These are phyloP conservation scores for Hydrotaea diabolus DNA, from an alignment of 2,888 invertebrate genomes.

Conservation along the genomic window DNA sequence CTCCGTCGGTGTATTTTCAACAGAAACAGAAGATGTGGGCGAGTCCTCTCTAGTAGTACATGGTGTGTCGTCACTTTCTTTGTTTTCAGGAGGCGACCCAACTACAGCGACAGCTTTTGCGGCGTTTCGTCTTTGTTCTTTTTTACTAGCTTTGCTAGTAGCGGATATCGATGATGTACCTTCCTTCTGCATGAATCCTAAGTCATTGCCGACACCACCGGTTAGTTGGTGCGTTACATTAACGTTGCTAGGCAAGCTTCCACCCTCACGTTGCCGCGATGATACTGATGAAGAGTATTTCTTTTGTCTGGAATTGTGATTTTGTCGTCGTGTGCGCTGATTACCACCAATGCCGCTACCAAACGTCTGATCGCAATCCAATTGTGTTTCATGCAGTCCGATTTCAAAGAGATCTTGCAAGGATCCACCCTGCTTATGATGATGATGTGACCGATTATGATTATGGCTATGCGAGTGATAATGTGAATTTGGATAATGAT, in stretches of 20 bases:
- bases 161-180: not conserved
- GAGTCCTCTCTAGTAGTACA: conserved; percentile 44
- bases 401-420: conserved; percentile 84
- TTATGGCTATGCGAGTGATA: conserved; percentile 65
- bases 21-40: not conserved
- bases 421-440: conserved; percentile 82
- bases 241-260: conserved; percentile 84
- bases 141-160: conserved; percentile 54
- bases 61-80: conserved; percentile 50
- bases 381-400: conserved; percentile 76
- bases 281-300: conserved; percentile 79
- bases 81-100: conserved; percentile 52
- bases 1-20: conserved; percentile 54
- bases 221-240: conserved; percentile 78
- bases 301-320: conserved; percentile 78
- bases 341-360: conserved; percentile 71
- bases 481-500: conserved; percentile 68
- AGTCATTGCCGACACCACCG: conserved; percentile 56
- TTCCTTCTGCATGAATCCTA: conserved; percentile 69
- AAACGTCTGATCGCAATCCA: conserved; percentile 78
- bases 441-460: conserved; percentile 68
- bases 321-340: conserved; percentile 73
- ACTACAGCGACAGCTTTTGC: conserved; percentile 63
- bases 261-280: conserved; percentile 85
- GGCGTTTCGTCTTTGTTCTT: conserved; percentile 68